Evolutionary conservation across 2,888 invertebrate species (phyloP), one percentile per base, ranked within the genome.

Genomic region (Conistra vaccinii): DNA sequence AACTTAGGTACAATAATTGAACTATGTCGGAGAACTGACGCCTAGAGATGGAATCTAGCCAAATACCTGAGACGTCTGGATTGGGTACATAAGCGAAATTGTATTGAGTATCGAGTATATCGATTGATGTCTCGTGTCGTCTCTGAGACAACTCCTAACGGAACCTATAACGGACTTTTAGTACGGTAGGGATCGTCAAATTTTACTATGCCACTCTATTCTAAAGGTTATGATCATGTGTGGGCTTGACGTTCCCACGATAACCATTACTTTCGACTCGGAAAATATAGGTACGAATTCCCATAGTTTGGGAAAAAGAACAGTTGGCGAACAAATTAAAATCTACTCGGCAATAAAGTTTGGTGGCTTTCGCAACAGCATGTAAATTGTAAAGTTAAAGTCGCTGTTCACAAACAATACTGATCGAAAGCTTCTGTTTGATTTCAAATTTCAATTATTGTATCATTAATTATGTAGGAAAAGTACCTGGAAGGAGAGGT

Each of bases 11-110:
- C 80, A 88, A 85, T 87, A 86, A 86, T 86, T 87, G 83, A 82
- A 86, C 79, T 80, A 75, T 87, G 83, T 87, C 84, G 80, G 73
- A 71, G 74, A 83, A 81, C 83, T 86, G 81, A 85, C 84, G 85
- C 75, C 81, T 80, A 77, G 74, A 76, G 76, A 90, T 92, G 91
- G 91, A 92, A 77, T 77, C 85, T 83, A 84, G 92, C 92, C 91
- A 93, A 91, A 87, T 90, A 80, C 80, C 85, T 87, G 79, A 61
- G 83, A 84, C 72, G 74, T 73, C 42, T 73, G 58, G 58, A 73
- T 76, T 76, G 68, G 58, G 51, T 67, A 80, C 53, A 73, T 45
- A 69, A 48, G 35, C 69, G 12, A 26, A 76, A 69, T 71, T 57
- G 61, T 71, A 67, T 78, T n/a, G 48, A 23, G 5, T 32, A 65